These are phyloP conservation scores for Macaria liturata DNA, from an alignment of 2,888 invertebrate species.

Conservation along the genomic window DNA sequence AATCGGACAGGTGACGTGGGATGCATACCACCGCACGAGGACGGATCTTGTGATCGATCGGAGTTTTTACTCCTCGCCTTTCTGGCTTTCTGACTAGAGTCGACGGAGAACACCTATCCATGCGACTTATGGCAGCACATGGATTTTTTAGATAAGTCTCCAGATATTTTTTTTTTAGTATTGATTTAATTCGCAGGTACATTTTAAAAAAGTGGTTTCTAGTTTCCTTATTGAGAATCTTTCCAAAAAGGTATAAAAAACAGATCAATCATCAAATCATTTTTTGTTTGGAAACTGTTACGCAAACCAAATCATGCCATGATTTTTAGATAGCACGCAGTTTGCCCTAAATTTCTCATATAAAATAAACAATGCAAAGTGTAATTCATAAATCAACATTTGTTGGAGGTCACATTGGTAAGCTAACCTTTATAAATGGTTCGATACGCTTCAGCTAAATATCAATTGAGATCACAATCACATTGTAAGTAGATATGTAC, in stretches of 20 bases:
- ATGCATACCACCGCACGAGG: conserved; percentile 42
- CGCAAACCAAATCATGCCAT: not conserved
- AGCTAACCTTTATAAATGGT: conserved; percentile 61
- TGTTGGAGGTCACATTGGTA: conserved; percentile 52
- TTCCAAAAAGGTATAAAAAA: conserved; percentile 28
- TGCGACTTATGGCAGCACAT: no score
- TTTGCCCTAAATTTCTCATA: conserved; percentile 47
- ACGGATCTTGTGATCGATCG: conserved; percentile 63
- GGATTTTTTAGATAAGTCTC: no score
- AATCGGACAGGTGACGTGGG: conserved; percentile 79
- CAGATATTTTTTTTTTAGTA: no score
- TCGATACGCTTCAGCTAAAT: conserved; percentile 39
- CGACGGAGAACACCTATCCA: no score
- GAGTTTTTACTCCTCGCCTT: conserved; percentile 52
- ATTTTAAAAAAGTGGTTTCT: no score
- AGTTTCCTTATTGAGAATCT: no score
- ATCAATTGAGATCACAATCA: conserved; percentile 34
- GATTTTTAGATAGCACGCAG: no score
- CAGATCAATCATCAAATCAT: conserved; percentile 35
- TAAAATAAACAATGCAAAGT: conserved; percentile 53
- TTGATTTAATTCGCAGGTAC: conserved; percentile 11
- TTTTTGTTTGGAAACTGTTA: conserved; percentile 9
- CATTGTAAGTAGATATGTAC: conserved; percentile 17
- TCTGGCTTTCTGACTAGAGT: conserved; percentile 16
- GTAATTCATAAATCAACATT: conserved; percentile 65